Evolutionary conservation across 2,113 vertebrate genomes (phyloP).

Genomic region (Cynopterus brachyotis): DNA sequence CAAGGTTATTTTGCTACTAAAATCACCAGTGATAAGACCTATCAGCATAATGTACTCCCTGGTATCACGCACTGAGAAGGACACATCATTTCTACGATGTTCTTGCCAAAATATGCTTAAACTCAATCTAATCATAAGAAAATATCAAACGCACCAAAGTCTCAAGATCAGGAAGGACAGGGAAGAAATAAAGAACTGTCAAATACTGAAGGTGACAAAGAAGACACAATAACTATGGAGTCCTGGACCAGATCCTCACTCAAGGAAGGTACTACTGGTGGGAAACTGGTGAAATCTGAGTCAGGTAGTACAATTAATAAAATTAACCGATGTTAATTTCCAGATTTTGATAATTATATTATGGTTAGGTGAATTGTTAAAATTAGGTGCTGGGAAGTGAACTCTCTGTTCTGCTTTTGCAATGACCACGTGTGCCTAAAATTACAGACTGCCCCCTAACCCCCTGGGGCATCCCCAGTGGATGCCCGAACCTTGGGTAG

Average conservation of each 20-base stretch:
- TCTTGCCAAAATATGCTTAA: not conserved
- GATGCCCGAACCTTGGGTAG: not conserved
- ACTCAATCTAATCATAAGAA: not conserved
- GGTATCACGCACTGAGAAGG: not conserved
- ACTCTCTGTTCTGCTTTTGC: not conserved
- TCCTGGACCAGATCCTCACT: not conserved
- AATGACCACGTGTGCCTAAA: not conserved
- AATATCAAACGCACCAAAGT: not conserved
- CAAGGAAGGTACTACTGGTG: accelerated
- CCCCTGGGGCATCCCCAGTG: not conserved
- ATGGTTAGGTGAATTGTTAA: not conserved
- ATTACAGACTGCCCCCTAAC: not conserved
- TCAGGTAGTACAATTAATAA: accelerated
- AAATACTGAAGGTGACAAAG: not conserved
- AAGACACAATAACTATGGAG: not conserved
- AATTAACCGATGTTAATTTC: not conserved
- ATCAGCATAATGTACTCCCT: not conserved
- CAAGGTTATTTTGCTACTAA: not conserved
- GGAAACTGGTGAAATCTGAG: too few species aligned
- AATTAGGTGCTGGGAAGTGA: not conserved
- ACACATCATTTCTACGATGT: not conserved
- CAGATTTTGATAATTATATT: not conserved
- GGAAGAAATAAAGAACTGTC: not conserved
- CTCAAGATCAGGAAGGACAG: not conserved
- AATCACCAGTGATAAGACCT: not conserved